Percentiles rank a stretch among this genome's conserved stretches.
Conservation (phyloP, 2,888 invertebrate species). For the Chironomus tentans region DNA sequence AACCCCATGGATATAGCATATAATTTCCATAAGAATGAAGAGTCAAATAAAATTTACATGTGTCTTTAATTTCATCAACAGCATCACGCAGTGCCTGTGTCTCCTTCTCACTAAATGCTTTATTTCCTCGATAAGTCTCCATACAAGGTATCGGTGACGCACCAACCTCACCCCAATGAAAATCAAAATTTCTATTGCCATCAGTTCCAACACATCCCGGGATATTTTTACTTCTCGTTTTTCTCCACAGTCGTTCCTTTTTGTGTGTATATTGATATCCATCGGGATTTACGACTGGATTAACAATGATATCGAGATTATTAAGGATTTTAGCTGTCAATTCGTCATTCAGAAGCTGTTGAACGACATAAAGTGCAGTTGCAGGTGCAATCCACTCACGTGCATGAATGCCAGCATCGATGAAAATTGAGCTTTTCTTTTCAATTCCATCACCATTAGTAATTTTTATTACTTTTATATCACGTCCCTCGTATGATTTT, state of each 20-base stretch:
- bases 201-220: constrained; percentile 53
- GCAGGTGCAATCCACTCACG: constrained; percentile 66
- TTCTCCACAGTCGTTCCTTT: constrained; percentile 47
- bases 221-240: constrained; percentile 46
- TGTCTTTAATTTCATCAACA: constrained; percentile 40
- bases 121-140: constrained; percentile 49
- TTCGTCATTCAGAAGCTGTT: constrained; percentile 51
- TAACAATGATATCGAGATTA: constrained; percentile 38
- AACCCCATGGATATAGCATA: constrained; percentile 55
- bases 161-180: constrained; percentile 50
- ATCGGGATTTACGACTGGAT: constrained; percentile 41
- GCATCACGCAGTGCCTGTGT: constrained; percentile 48
- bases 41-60: constrained; percentile 52
- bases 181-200: constrained; percentile 59
- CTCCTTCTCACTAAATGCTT: constrained; percentile 57
- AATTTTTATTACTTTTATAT: constrained; percentile 7
- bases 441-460: neutral
- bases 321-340: constrained; percentile 34
- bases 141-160: constrained; percentile 44
- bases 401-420: constrained; percentile 43
- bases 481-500: constrained; percentile 26
- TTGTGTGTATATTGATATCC: constrained; percentile 41
- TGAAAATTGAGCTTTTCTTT: constrained; percentile 27
- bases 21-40: constrained; percentile 63
- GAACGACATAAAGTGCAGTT: constrained; percentile 54